phyloP scores from a whole-genome alignment of 2,113 vertebrate genomes.

The Mesembrinibis cayennensis region DNA sequence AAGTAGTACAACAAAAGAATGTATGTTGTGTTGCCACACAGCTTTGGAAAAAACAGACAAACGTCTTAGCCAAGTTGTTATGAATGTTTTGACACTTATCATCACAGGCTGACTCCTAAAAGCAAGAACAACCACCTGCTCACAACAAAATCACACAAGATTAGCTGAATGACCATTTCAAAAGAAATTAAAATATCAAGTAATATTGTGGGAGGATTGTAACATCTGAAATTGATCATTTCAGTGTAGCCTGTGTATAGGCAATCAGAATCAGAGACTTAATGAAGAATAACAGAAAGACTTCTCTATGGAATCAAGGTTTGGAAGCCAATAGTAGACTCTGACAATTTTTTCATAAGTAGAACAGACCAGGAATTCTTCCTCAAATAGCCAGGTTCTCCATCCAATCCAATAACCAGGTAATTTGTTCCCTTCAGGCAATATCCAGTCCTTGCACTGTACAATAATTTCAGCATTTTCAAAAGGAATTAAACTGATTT shows the following conservation, averaged over 20 bases:
- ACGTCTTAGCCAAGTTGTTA: neutral
- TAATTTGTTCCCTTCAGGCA: neutral
- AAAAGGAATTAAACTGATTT: neutral
- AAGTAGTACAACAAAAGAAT: neutral
- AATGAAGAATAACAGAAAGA: neutral
- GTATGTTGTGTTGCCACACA: neutral
- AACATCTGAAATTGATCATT: neutral
- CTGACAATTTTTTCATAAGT: neutral
- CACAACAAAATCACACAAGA: neutral
- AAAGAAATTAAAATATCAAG: neutral
- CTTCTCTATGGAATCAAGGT: neutral
- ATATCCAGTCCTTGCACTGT: neutral
- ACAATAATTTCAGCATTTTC: neutral
- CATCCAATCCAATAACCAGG: neutral
- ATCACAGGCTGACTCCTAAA: neutral
- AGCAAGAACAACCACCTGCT: neutral
- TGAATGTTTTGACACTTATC: neutral
- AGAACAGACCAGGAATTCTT: neutral
- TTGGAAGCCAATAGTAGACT: neutral
- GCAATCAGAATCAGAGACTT: neutral
- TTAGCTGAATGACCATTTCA: neutral
- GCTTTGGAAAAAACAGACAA: neutral
- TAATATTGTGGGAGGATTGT: neutral
- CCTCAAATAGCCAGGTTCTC: neutral
- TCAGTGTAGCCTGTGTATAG: neutral